These are phyloP conservation scores for Lasioglossum albipes DNA, from an alignment of 1,140 invertebrate species.

Conservation along the genomic window DNA sequence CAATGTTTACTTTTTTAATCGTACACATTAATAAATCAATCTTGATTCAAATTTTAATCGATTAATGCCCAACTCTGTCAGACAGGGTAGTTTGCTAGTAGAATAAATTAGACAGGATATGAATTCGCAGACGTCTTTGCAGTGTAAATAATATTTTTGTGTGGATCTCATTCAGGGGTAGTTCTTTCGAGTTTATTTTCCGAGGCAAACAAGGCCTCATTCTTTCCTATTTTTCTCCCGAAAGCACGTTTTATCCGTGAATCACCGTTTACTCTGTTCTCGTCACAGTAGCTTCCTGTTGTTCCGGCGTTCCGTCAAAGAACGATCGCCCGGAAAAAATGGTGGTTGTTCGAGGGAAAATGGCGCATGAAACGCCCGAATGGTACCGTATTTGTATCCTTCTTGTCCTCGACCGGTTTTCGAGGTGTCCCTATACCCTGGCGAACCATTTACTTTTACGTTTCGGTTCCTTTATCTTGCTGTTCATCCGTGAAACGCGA, in stretches of 20 bases:
- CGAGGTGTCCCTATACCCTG: background rate
- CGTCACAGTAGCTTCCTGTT: background rate
- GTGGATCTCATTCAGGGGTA: no score
- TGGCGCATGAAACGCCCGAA: background rate
- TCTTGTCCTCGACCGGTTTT: background rate
- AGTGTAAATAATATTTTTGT: no score
- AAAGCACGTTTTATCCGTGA: background rate
- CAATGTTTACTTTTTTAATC: no score
- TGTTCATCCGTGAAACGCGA: constrained; percentile 8
- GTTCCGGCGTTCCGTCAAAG: background rate
- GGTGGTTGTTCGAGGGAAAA: background rate
- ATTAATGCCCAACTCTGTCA: no score
- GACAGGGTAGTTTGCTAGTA: no score
- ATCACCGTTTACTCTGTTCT: background rate
- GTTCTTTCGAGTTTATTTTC: no score
- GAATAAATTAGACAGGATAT: no score
- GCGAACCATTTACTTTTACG: background rate
- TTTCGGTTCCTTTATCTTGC: background rate
- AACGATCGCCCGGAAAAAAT: background rate
- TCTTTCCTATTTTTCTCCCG: background rate
- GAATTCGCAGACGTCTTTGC: no score
- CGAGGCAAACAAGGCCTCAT: no score
- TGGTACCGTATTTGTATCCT: background rate
- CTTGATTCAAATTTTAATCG: no score
- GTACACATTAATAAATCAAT: no score